Conservation (phyloP, 2,797 vertebrate genomes). For the Phyllotis vaccarum region DNA sequence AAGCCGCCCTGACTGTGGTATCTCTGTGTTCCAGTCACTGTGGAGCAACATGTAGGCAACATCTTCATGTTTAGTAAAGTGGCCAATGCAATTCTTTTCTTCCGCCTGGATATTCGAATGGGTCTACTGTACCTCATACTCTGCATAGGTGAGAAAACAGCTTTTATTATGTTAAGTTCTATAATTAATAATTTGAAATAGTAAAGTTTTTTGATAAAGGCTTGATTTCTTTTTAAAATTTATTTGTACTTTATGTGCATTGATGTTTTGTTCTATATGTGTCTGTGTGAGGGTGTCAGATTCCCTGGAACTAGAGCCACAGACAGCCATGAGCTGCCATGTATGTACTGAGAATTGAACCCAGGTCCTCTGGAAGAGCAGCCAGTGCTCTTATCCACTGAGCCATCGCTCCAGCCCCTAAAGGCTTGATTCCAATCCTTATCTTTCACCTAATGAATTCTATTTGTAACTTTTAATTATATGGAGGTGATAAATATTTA, state of each 20-base stretch:
- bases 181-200: neutral
- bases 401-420: too few species aligned
- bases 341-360: too few species aligned
- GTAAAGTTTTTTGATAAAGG: neutral
- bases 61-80: conserved; percentile 98
- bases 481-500: neutral
- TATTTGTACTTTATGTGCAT: too few species aligned
- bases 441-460: conserved; percentile 1
- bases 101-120: conserved; percentile 96
- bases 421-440: neutral
- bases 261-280: too few species aligned
- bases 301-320: too few species aligned
- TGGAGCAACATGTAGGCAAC: conserved; percentile 97
- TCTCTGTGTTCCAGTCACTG: conserved; percentile 90
- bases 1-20: conserved; percentile 44
- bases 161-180: neutral
- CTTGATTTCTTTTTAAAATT: neutral
- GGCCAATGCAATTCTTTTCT: conserved; percentile 96
- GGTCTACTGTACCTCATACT: conserved; percentile 94
- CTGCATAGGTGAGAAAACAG: conserved; percentile 92
- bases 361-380: too few species aligned
- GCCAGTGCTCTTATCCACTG: too few species aligned
- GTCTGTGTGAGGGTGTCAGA: too few species aligned
- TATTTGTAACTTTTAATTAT: neutral
- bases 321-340: too few species aligned